Evolutionary conservation across 2,797 vertebrate genomes (phyloP), one percentile per base, ranked within the genome.

Genomic region (Pyrocephalus nanus): DNA sequence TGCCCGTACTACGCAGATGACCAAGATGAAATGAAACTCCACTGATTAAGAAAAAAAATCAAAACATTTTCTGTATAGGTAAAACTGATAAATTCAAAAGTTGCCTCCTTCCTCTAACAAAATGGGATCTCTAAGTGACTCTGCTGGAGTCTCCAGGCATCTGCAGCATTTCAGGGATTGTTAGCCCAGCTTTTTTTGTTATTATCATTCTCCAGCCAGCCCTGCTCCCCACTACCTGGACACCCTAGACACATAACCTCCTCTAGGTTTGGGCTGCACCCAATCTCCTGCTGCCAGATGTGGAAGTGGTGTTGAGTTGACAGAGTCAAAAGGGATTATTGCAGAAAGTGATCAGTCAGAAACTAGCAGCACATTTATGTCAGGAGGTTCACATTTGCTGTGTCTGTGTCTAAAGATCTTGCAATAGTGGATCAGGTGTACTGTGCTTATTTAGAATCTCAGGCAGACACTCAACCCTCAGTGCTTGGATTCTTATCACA

Each of bases 201-300:
- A 25, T 61, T 54, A 47, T 15, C 16, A 50, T 81, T 80, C 50
- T 80, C 45, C 54, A 69, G 64, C 25, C 42, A 87, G 64, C n/a
- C 30, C 22, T 48, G 48, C 19, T 88, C 32, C 29, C 58, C 21
- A 8, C 6, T 34, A 55, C 17, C 54, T 77, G 9, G 26, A 69
- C 74, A 67, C 19, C 6, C 3, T 50, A 22, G 12, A 26, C 9
- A 19, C 4, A 8, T 53, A 38, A 66, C 5, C 7, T 4, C 1
- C 38, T 53, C 19, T 25, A 25, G 8, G 26, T 45, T 8, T 67
- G 64, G 34, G 36, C 58, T 69, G 38, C 42, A 69, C 27, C 15
- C 30, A 5, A 43, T 75, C n/a, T 74, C 53, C 57, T 77, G 15
- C 14, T 40, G 23, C 30, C 27, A n/a, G 4, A 2, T 0, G 0